These are phyloP conservation scores for Narcine bancroftii DNA, from an alignment of 2,113 vertebrate genomes.

Conservation along the genomic window DNA sequence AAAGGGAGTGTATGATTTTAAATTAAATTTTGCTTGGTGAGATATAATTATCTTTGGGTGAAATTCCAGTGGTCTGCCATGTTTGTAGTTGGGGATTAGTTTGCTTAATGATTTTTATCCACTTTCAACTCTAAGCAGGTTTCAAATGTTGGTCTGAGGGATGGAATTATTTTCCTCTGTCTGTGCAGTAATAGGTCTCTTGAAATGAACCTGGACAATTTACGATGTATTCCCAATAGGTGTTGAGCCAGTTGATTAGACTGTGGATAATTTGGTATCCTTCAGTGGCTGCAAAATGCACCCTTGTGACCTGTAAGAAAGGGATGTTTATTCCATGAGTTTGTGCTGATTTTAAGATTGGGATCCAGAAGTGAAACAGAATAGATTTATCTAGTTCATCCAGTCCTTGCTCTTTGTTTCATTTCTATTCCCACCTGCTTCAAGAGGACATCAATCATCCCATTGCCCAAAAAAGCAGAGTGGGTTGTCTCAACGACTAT, in stretches of 20 bases:
- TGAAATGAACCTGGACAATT: neutral
- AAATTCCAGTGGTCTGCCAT: neutral
- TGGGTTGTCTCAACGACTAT: too few species aligned
- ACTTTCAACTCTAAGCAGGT: neutral
- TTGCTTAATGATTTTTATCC: neutral
- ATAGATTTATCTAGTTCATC: neutral
- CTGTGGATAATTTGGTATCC: neutral
- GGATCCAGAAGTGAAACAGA: neutral
- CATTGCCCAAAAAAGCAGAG: too few species aligned
- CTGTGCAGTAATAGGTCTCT: neutral
- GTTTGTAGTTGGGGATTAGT: neutral
- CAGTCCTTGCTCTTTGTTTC: neutral
- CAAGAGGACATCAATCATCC: too few species aligned
- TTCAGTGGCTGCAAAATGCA: neutral
- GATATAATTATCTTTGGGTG: neutral
- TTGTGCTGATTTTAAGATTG: neutral
- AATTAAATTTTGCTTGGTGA: neutral
- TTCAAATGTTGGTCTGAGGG: neutral
- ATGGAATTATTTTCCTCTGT: neutral
- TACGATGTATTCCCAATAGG: neutral
- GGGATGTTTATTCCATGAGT: neutral
- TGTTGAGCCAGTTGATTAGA: neutral
- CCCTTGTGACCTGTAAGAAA: neutral
- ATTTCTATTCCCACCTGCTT: neutral
- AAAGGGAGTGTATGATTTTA: neutral